These are phyloP conservation scores for Agrilus planipennis DNA, from an alignment of 1,140 invertebrate genomes.

Conservation along the genomic window DNA sequence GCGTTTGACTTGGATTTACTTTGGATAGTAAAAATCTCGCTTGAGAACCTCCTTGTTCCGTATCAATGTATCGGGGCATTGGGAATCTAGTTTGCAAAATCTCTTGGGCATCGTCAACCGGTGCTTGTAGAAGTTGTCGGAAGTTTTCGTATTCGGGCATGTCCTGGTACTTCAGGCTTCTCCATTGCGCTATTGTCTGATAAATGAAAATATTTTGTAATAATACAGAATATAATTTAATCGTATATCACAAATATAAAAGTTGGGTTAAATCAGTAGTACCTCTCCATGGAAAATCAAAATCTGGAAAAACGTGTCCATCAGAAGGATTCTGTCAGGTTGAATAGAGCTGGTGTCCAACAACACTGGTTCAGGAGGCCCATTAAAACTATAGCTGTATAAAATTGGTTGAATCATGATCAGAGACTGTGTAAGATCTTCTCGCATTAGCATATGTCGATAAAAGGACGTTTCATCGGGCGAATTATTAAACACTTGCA, in stretches of 20 bases:
- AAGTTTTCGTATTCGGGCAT: constrained; percentile 97
- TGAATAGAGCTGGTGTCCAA: constrained; percentile 96
- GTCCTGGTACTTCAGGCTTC: constrained; percentile 87
- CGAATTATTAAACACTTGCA: constrained; percentile 99
- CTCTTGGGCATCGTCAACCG: constrained; percentile 94
- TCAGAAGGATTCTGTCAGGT: constrained; percentile 91
- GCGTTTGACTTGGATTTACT: constrained; percentile 99
- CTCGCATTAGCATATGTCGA: constrained; percentile 92
- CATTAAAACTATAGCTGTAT: constrained; percentile 96
- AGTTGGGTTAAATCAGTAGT: too few relatives aligned
- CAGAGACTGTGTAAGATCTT: constrained; percentile 92
- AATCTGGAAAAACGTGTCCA: constrained; percentile 99
- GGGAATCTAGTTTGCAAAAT: constrained; percentile 93
- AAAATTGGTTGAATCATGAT: constrained; percentile 99
- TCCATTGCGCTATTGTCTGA: constrained; percentile 94
- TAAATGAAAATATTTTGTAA: constrained; percentile 18
- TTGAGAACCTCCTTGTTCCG: constrained; percentile 95
- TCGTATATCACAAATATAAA: too few relatives aligned
- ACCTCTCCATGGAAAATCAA: constrained; percentile 99
- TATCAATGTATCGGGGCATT: constrained; percentile 97
- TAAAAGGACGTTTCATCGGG: constrained; percentile 99
- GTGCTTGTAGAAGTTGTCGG: constrained; percentile 88
- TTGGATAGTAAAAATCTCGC: constrained; percentile 96
- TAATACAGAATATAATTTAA: too few relatives aligned
- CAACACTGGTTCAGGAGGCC: constrained; percentile 93